Evolutionary conservation across 2,113 vertebrate genomes (phyloP).

Genomic region (Aegotheles bennettii): DNA sequence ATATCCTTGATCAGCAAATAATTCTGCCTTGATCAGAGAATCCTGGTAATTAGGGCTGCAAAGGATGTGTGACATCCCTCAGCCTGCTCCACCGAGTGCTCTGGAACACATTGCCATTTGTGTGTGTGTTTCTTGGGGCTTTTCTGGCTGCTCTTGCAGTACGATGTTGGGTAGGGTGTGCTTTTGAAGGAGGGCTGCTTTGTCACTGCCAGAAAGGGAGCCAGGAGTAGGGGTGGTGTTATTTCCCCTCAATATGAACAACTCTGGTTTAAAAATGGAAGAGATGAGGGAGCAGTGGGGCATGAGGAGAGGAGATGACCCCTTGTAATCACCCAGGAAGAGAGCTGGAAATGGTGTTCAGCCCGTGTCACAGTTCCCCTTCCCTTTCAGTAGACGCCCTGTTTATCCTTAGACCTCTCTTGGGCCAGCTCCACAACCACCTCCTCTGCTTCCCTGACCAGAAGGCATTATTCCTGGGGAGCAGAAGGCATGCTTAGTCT

Average conservation of each 20-base stretch:
- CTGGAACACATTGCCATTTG: background rate
- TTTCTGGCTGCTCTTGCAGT: background rate
- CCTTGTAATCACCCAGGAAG: background rate
- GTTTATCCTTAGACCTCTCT: background rate
- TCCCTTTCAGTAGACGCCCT: too few relatives aligned
- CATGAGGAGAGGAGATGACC: background rate
- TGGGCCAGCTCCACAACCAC: background rate
- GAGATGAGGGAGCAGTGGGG: background rate
- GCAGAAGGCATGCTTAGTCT: background rate
- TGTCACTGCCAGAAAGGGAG: background rate
- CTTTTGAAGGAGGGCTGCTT: background rate
- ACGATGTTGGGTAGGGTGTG: background rate
- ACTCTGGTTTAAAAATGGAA: background rate
- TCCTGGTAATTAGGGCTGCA: background rate
- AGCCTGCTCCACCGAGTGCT: background rate
- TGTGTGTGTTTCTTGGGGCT: background rate
- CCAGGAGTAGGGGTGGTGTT: rapidly evolving
- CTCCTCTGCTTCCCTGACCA: background rate
- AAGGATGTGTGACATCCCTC: background rate
- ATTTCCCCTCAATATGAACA: background rate
- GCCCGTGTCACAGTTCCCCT: background rate
- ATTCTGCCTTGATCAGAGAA: constrained; percentile 20
- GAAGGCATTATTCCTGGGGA: background rate
- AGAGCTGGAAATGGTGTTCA: background rate
- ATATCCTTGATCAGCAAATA: constrained; percentile 27